These are phyloP conservation scores for Iselma pallidipennis DNA, from an alignment of 2,888 invertebrate genomes.

Conservation along the genomic window DNA sequence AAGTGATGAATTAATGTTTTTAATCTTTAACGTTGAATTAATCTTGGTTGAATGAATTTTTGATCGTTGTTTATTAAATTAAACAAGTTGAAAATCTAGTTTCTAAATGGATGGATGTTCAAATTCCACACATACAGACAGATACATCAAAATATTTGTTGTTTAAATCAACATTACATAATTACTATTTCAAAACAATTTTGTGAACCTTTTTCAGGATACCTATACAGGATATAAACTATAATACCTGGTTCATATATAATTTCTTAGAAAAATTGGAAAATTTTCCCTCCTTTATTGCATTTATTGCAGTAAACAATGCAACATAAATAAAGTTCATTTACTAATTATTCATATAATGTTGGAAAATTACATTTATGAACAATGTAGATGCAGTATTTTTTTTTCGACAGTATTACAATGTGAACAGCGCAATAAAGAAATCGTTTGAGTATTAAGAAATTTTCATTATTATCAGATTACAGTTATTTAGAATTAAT, in stretches of 20 bases:
- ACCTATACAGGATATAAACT: too few relatives aligned
- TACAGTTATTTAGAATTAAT: not conserved
- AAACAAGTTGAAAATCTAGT: not conserved
- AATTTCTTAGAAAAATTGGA: too few relatives aligned
- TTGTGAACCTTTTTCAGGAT: too few relatives aligned
- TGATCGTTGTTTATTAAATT: not conserved
- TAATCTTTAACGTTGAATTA: not conserved
- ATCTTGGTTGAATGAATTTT: not conserved
- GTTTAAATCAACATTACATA: too few relatives aligned
- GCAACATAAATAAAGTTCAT: not conserved
- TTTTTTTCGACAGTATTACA: not conserved
- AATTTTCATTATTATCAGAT: not conserved
- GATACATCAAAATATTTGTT: too few relatives aligned
- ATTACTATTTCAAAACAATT: too few relatives aligned
- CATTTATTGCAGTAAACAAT: not conserved
- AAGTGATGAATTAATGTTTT: not conserved
- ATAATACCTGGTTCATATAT: too few relatives aligned
- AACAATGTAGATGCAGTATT: not conserved
- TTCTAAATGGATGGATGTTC: not conserved
- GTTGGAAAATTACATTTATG: not conserved
- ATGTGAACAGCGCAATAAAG: not conserved
- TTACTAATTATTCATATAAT: not conserved
- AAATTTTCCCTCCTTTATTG: too few relatives aligned
- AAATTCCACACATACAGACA: not conserved
- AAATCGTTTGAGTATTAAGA: too few relatives aligned